Base-by-base conservation (phyloP, 2,888 invertebrate genomes). In the Calliphora vomitoria region DNA sequence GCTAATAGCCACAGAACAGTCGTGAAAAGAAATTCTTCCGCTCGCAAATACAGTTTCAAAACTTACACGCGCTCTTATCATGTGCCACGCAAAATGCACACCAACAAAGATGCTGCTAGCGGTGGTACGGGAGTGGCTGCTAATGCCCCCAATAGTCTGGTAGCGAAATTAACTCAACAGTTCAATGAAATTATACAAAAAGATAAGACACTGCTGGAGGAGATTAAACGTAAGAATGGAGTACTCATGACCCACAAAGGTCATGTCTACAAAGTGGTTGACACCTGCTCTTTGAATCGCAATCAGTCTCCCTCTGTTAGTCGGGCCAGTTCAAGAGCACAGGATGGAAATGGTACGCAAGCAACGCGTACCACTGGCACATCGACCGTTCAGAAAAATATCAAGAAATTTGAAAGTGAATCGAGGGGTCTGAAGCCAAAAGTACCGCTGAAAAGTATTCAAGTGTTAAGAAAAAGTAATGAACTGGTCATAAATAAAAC, bases 101-200 rank as follows among this genome's bases (percentile, higher is more conserved):
- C 88, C 4, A 89, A 88, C 62, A 83, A 79, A 60, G 86, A 85
- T 50, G 41, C 62, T 8, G 53, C 53, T 60, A 31, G 58, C 72
- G 86, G 82, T 18, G 87, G 71, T 4, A 53, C 64, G 38, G 79
- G 71, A 15, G 74, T 83, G 25, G 86, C 71, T 25, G 55, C 18
- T 11, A 81, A 81, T 50, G 82, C 90, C 15, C 79, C 89, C 25
- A 90, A 94, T 86, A 96, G 94, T 90, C 95, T 95, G 92, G 96
- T 96, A 50, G 95, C 96, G 68, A 95, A 96, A 91, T 92, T 96
- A 83, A 96, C 96, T 0, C 95, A 95, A 88, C 96, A 96, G 91
- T 96, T 96, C 90, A 96, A 96, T 91, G 95, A 95, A 91, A 94
- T 96, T 90, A 95, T 95, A 87, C 93, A 94, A 79, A 93, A 93